Base-by-base conservation (phyloP, 2,797 vertebrate genomes). In the Pagetopsis macropterus region DNA sequence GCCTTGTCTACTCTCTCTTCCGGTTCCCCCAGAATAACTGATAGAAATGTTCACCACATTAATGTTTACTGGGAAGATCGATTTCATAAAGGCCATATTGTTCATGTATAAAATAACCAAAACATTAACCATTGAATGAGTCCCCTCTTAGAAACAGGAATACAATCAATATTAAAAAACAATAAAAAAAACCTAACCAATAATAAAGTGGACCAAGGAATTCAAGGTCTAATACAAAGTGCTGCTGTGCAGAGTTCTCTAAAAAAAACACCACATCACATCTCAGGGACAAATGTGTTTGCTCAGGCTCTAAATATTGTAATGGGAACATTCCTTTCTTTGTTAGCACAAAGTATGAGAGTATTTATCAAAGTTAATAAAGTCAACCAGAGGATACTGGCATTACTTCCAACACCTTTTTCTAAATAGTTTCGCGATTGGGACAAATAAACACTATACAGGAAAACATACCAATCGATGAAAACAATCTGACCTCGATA, bases 231-330 rank as follows among this genome's bases (percentile, higher is more conserved):
- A 61, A 9, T 17, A n/a, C 11, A 40, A 17, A 27, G 27, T 50
- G n/a, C 21, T 68, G 37, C 21, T 23, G 16, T 61, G 44, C 9
- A 11, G 37, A 71, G 58, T 49, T 50, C 50, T 76, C 43, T n/a
- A 27, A 16, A 49, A 10, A 43, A 58, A 33, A 27, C 27, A 43
- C 48, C 65, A 37, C 54, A 50, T 27, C 27, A 33, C 43, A 49
- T 64, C 10, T 59, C 52, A 46, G 55, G 60, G 33, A 60, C 69
- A 58, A 4, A 55, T 60, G 68, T 23, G 72, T 44, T 48, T 52
- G n/a, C 43, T 59, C 55, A 50, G n/a, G 46, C 54, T 68, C 27
- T 71, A 50, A 63, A 78, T 74, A 71, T 59, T 75, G 19, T 64
- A 64, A 61, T 17, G 37, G 50, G 9, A 13, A 23, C 11, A 15